Evolutionary conservation across 2,113 vertebrate species (phyloP).

Genomic region (Callopanchax toddi): DNA sequence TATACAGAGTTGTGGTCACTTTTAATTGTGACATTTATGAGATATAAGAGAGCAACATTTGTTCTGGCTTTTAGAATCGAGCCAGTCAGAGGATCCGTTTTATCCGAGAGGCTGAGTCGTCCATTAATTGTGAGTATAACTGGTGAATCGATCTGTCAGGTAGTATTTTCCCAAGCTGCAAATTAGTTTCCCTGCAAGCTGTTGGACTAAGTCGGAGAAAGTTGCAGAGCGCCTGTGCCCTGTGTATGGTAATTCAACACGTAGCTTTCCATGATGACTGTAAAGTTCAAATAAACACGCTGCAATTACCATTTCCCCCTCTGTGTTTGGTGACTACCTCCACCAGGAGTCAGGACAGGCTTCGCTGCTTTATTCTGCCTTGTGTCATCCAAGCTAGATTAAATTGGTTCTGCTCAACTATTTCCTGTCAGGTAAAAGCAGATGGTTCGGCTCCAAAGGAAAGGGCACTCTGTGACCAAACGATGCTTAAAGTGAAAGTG

Average conservation of each 20-base stretch:
- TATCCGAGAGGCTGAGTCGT: slow-evolving; percentile 48
- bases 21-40: slow-evolving; percentile 80
- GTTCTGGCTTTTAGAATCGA: slow-evolving; percentile 38
- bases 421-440: slow-evolving; percentile 74
- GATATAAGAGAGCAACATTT: slow-evolving; percentile 63
- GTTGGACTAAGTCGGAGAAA: slow-evolving; percentile 42
- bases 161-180: slow-evolving; percentile 69
- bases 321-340: slow-evolving; percentile 51
- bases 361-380: slow-evolving; percentile 64
- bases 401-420: slow-evolving; percentile 76
- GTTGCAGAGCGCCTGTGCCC: slow-evolving; percentile 30
- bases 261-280: slow-evolving; percentile 56
- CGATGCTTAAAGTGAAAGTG: neutral
- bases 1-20: slow-evolving; percentile 62
- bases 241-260: slow-evolving; percentile 50
- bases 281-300: slow-evolving; percentile 72
- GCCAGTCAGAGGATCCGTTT: slow-evolving; percentile 45
- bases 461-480: slow-evolving; percentile 51
- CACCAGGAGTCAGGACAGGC: slow-evolving; percentile 65
- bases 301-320: slow-evolving; percentile 70
- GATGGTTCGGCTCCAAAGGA: slow-evolving; percentile 58
- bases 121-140: slow-evolving; percentile 70
- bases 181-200: slow-evolving; percentile 71
- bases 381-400: slow-evolving; percentile 75
- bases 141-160: slow-evolving; percentile 74